phyloP scores from a whole-genome alignment of 2,888 invertebrate genomes.

The Hirudinaria manillensis region DNA sequence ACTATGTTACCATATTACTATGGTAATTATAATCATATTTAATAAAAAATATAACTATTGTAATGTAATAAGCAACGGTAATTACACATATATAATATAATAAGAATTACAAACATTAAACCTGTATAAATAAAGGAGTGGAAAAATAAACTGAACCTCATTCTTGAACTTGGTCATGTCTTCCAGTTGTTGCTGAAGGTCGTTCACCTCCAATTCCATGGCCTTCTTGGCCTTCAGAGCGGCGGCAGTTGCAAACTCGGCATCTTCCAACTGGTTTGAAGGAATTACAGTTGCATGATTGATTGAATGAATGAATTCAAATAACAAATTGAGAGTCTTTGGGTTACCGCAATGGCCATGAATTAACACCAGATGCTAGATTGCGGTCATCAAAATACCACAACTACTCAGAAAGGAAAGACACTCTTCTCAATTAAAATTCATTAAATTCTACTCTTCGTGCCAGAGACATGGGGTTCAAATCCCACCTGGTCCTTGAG shows the following conservation, averaged over 20 bases:
- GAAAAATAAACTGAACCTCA: slow-evolving; percentile 62
- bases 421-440: too few relatives aligned
- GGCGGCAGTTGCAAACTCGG: slow-evolving; percentile 75
- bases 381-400: too few relatives aligned
- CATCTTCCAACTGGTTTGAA: slow-evolving; percentile 71
- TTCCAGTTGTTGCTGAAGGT: slow-evolving; percentile 74
- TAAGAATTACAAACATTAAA: too few relatives aligned
- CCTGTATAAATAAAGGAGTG: neutral
- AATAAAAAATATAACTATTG: too few relatives aligned
- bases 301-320: neutral
- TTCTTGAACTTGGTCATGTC: slow-evolving; percentile 68
- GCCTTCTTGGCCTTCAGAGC: slow-evolving; percentile 78
- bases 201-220: slow-evolving; percentile 78
- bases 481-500: slow-evolving; percentile 65
- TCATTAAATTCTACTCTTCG: too few relatives aligned
- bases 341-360: neutral
- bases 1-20: too few relatives aligned
- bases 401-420: too few relatives aligned
- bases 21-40: too few relatives aligned
- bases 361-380: neutral
- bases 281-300: neutral
- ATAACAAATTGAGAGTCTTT: neutral
- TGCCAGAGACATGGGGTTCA: too few relatives aligned
- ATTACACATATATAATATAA: too few relatives aligned
- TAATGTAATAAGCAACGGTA: too few relatives aligned